Base-by-base conservation (phyloP, 1,140 invertebrate genomes). In the Cylas formicarius region DNA sequence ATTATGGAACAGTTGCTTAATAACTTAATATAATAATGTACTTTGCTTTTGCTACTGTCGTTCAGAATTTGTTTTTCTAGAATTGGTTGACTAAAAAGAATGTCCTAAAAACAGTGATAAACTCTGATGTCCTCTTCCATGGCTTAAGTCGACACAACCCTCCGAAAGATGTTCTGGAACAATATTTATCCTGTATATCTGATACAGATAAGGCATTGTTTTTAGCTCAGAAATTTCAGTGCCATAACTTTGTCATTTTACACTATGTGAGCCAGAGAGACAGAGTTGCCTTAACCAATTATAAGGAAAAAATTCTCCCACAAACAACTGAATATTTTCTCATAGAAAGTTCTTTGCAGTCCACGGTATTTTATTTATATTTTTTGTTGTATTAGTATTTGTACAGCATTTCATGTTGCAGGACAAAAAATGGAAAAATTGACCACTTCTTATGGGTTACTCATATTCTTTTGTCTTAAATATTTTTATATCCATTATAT, bases 251-350 rank as follows among this genome's bases (percentile, higher is more conserved):
- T 28, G 65, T 74, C 6, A 70, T 73, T 48, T 67, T 73, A 36
- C 67, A 65, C 20, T 57, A 68, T n/a, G 60, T 70, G 0, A 67
- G 67, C 34, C 71, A 73, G 45, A 70, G 68, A 44, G 72, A 75
- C 57, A 55, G 71, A 16, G 36, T 55, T 1, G 63, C 65, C 0
- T 56, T 75, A 8, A 66, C 67, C 0, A 65, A 68, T 27, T 74
- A 74, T 48, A 72, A 69, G 44, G 68, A 69, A 57, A 65, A 68
- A 1, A 50, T 74, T 3, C 62, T 54, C 4, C 66, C 67, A 0
- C 69, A 74, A 36, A 71, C 66, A 2, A 67, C 72, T 20, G 71
- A 73, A 44, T 72, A 70, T 44, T 71, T 71, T 40, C 54, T 69
- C 10, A 70, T 71, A 22, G 71, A 73, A 44, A 72, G 71, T 48